A percentile compares a stretch with the other conserved stretches of the same genome.
phyloP scores from a whole-genome alignment of 2,113 vertebrate genomes.

The Lophius piscatorius region DNA sequence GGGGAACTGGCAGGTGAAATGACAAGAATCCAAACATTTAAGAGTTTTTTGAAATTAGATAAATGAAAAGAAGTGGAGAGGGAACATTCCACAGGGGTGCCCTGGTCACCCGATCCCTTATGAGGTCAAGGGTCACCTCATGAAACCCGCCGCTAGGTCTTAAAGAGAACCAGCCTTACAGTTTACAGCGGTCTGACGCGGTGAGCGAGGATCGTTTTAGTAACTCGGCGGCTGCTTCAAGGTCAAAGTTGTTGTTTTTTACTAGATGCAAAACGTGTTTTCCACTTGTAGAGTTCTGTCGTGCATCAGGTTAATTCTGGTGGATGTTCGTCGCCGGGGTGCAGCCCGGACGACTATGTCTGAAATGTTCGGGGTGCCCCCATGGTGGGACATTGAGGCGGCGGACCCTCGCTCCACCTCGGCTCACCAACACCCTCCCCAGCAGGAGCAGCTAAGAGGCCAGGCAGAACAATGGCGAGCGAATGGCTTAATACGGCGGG shows the following conservation, averaged over 20 bases:
- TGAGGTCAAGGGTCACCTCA: slow-evolving; percentile 69
- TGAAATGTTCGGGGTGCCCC: slow-evolving; percentile 45
- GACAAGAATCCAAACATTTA: slow-evolving; percentile 42
- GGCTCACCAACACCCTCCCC: slow-evolving; percentile 41
- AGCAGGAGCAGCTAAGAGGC: slow-evolving; percentile 63
- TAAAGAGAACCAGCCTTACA: slow-evolving; percentile 31
- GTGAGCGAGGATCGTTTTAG: slow-evolving; percentile 26
- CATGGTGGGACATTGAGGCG: slow-evolving; percentile 50
- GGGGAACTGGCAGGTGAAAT: slow-evolving; percentile 19
- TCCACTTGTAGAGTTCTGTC: slow-evolving; percentile 12
- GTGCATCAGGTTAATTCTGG: too few relatives aligned
- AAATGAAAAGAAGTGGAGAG: slow-evolving; percentile 66
- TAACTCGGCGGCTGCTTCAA: background rate
- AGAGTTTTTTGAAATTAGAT: slow-evolving; percentile 66
- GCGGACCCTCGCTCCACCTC: slow-evolving; percentile 9
- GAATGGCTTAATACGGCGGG: slow-evolving; percentile 71
- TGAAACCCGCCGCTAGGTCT: slow-evolving; percentile 57
- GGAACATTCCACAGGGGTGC: slow-evolving; percentile 68
- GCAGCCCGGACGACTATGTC: slow-evolving; percentile 25
- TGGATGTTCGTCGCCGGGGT: too few relatives aligned
- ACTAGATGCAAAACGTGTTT: background rate
- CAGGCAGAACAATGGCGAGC: slow-evolving; percentile 68
- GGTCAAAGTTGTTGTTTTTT: slow-evolving; percentile 3
- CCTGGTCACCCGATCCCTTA: slow-evolving; percentile 71
- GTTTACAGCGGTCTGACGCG: slow-evolving; percentile 28